phyloP scores from a whole-genome alignment of 2,888 invertebrate species.

The Hirtodrosophila duncani region DNA sequence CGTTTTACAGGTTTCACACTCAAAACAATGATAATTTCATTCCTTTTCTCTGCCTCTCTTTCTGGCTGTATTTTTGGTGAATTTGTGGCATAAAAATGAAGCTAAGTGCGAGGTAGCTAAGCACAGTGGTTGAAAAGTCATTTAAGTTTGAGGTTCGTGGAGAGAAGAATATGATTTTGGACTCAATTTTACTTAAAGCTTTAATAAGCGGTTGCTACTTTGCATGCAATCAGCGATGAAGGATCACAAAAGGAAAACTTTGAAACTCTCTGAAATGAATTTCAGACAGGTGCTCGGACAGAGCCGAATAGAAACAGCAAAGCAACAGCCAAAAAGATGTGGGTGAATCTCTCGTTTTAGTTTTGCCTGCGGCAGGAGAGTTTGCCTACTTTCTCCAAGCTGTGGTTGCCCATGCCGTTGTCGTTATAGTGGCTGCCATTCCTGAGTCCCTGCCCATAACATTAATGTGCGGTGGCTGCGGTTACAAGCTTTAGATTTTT shows the following conservation, averaged over 20 bases:
- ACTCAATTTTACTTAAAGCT: no score
- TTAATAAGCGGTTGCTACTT: no score
- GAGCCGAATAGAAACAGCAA: slow-evolving; percentile 2
- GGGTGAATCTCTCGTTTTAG: slow-evolving; percentile 31
- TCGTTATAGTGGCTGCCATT: no score
- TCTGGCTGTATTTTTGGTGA: slow-evolving; percentile 38
- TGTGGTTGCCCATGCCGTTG: no score
- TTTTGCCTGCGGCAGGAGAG: no score
- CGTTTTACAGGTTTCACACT: slow-evolving; percentile 48
- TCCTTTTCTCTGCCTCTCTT: slow-evolving; percentile 15
- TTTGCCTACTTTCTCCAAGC: no score
- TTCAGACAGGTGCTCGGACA: slow-evolving; percentile 18
- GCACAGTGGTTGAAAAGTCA: no score
- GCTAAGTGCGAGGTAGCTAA: slow-evolving; percentile 70
- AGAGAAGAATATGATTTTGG: no score
- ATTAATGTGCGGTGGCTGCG: slow-evolving; percentile 40
- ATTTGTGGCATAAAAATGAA: slow-evolving; percentile 69
- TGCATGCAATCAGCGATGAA: no score
- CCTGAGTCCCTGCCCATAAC: background rate
- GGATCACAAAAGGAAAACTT: no score
- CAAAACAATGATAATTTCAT: slow-evolving; percentile 38
- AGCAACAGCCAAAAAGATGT: slow-evolving; percentile 25
- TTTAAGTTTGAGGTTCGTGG: no score
- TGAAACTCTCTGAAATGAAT: slow-evolving; percentile 4
- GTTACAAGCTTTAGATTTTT: slow-evolving; percentile 62